Conservation (phyloP, 2,888 invertebrate species). For the Anthrax anthrax region DNA sequence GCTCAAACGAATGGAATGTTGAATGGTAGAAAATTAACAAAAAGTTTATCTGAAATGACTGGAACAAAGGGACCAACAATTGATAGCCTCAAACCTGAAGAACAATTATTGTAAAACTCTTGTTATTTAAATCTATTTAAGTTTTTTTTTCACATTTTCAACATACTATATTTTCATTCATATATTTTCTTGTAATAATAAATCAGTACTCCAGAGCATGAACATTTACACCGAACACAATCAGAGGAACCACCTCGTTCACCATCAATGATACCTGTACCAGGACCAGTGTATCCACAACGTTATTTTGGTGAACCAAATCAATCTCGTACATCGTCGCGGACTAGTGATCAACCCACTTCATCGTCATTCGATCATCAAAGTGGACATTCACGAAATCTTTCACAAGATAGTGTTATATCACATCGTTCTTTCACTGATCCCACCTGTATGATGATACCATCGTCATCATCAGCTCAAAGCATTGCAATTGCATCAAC, state of each 20-base stretch:
- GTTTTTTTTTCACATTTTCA: neutral
- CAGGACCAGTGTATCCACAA: constrained; percentile 1
- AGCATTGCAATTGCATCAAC: constrained; percentile 3
- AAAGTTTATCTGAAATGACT: constrained; percentile 70
- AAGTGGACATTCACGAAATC: constrained; percentile 16
- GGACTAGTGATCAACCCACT: constrained; percentile 14
- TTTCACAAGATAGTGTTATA: constrained; percentile 17
- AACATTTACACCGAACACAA: constrained; percentile 66
- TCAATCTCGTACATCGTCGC: constrained; percentile 13
- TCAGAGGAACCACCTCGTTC: constrained; percentile 72
- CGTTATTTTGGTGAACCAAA: constrained; percentile 27
- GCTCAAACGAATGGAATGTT: constrained; percentile 75
- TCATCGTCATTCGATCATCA: constrained; percentile 16
- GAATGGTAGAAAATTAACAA: constrained; percentile 62
- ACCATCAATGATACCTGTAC: constrained; percentile 19
- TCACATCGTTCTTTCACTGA: constrained; percentile 18
- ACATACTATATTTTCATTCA: neutral
- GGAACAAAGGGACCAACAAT: constrained; percentile 22
- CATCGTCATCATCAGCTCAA: constrained; percentile 12
- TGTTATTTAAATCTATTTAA: neutral
- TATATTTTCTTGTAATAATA: neutral
- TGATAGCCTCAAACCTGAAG: constrained; percentile 1
- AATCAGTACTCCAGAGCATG: constrained; percentile 42
- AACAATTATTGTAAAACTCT: constrained; percentile 2
- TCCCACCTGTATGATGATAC: constrained; percentile 17